phyloP scores from a whole-genome alignment of 1,140 invertebrate genomes.

The Drosophila oshimai region DNA sequence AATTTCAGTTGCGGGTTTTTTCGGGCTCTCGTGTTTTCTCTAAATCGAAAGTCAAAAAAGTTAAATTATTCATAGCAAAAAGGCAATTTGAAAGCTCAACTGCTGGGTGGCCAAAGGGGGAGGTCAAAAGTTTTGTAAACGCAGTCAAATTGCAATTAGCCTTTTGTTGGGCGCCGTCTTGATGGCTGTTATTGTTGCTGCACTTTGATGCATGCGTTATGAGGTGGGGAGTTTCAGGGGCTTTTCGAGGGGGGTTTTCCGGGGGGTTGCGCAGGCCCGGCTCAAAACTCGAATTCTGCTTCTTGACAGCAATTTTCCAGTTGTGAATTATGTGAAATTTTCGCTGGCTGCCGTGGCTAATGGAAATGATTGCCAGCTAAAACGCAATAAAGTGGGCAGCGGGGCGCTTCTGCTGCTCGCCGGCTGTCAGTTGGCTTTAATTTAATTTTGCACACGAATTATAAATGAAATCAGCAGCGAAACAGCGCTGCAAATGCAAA shows the following conservation, averaged over 20 bases:
- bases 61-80: constrained; percentile 79
- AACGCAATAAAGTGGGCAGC: constrained; percentile 55
- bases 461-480: constrained; percentile 74
- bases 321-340: constrained; percentile 81
- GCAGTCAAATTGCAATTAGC: constrained; percentile 81
- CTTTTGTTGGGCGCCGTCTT: constrained; percentile 72
- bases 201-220: constrained; percentile 76
- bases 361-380: constrained; percentile 80
- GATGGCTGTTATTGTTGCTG: constrained; percentile 44
- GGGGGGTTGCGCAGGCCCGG: not conserved
- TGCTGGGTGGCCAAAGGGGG: not conserved
- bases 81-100: constrained; percentile 70
- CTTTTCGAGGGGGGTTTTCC: not conserved
- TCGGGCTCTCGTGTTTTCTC: constrained; percentile 58
- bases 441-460: constrained; percentile 81
- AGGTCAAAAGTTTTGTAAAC: constrained; percentile 61
- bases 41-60: constrained; percentile 79
- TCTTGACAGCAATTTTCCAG: constrained; percentile 78
- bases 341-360: constrained; percentile 68
- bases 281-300: constrained; percentile 50
- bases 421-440: constrained; percentile 77
- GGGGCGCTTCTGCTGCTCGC: not conserved
- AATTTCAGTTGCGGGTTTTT: constrained; percentile 52
- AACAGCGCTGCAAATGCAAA: not conserved
- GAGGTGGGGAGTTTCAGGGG: not conserved